Conservation (phyloP, 1,140 invertebrate genomes). For the Schmidtea mediterranea region DNA sequence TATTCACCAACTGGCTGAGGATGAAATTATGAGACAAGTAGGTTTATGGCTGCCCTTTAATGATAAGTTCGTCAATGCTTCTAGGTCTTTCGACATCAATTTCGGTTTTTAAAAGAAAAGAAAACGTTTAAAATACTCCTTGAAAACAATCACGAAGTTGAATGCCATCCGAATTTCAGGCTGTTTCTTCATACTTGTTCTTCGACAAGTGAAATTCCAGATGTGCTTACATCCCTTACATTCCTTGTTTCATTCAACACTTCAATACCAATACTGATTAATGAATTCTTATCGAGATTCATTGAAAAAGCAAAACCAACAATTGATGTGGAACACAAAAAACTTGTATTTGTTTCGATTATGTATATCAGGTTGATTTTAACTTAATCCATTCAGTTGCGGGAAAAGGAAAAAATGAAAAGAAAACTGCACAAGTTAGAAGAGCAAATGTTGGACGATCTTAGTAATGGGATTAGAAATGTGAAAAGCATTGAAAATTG, state of each 20-base stretch:
- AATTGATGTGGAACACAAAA: slow-evolving; percentile 17
- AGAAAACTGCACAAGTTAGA: slow-evolving; percentile 16
- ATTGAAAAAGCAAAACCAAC: slow-evolving; percentile 21
- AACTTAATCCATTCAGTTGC: slow-evolving; percentile 4
- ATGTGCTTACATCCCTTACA: slow-evolving; percentile 18
- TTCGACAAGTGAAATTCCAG: slow-evolving; percentile 18
- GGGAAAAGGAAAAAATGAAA: slow-evolving; percentile 23
- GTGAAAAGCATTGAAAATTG: slow-evolving; percentile 21
- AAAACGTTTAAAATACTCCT: slow-evolving; percentile 22
- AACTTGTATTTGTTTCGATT: not conserved
- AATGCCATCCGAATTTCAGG: slow-evolving; percentile 23
- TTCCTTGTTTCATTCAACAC: slow-evolving; percentile 20
- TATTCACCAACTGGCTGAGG: no score
- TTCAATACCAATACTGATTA: slow-evolving; percentile 15
- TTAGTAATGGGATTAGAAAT: slow-evolving; percentile 19
- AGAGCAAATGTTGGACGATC: slow-evolving; percentile 16
- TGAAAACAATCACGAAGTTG: slow-evolving; percentile 25
- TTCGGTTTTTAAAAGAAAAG: slow-evolving; percentile 17
- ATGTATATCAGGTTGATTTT: not conserved
- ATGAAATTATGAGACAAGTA: no score
- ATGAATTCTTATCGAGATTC: slow-evolving; percentile 21
- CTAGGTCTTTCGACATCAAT: slow-evolving; percentile 15
- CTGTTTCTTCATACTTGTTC: slow-evolving; percentile 22
- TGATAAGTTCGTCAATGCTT: slow-evolving; percentile 11
- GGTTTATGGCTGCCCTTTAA: no score